Evolutionary conservation across 2,888 invertebrate species (phyloP).

Genomic region (Drosophila affinis): DNA sequence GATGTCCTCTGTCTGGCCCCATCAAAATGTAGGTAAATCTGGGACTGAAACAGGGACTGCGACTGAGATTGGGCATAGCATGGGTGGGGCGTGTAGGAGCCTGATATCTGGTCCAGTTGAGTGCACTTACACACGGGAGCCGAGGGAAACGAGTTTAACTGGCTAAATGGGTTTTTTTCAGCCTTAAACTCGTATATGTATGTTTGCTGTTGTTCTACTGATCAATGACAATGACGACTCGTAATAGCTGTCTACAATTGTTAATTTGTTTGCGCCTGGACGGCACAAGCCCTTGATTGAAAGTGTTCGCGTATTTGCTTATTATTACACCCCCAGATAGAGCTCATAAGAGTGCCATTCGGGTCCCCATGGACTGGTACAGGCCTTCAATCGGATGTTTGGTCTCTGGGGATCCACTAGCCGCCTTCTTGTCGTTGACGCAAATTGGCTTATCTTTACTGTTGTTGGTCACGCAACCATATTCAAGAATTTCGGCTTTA

Average conservation of each 20-base stretch:
- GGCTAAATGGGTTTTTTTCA: conserved; percentile 51
- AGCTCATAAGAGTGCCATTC: neutral
- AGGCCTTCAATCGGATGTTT: neutral
- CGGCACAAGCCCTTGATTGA: neutral
- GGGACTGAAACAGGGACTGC: neutral
- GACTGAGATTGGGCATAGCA: neutral
- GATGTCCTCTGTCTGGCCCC: neutral
- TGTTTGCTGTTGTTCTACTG: conserved; percentile 18
- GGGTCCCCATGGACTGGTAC: neutral
- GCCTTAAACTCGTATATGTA: conserved; percentile 9
- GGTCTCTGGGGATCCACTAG: neutral
- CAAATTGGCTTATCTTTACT: neutral
- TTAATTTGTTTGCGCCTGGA: neutral
- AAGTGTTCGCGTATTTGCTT: neutral
- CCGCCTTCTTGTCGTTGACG: neutral
- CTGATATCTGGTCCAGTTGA: conserved; percentile 18
- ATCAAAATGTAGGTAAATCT: conserved; percentile 20
- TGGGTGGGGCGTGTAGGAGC: neutral
- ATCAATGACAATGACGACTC: conserved; percentile 33
- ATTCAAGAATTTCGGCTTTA: neutral
- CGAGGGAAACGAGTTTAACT: conserved; percentile 59
- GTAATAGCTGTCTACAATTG: conserved; percentile 7
- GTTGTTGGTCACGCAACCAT: neutral
- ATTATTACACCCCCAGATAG: neutral
- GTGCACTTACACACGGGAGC: conserved; percentile 6